Percentiles rank a stretch among this genome's conserved stretches.
Evolutionary conservation across 2,888 invertebrate species (phyloP).

Genomic region (Limnephilus lunatus): DNA sequence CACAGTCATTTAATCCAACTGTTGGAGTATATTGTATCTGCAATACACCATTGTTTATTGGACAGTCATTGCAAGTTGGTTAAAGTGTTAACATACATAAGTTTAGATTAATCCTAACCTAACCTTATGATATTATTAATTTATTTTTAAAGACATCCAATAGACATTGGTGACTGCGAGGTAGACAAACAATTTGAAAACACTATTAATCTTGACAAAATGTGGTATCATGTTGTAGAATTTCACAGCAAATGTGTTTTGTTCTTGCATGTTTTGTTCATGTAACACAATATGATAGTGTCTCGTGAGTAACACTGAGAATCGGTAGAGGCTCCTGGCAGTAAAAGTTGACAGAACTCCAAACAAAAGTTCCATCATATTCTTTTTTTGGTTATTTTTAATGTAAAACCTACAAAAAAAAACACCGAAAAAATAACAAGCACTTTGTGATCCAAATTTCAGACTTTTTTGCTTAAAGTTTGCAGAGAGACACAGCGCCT

Average conservation of each 20-base stretch:
- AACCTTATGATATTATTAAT: too few relatives aligned
- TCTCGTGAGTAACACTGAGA: background rate
- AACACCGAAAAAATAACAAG: too few relatives aligned
- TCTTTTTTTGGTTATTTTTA: too few relatives aligned
- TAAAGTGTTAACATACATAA: background rate
- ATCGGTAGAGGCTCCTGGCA: background rate
- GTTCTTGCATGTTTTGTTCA: too few relatives aligned
- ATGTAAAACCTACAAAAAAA: too few relatives aligned
- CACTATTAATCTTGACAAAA: background rate
- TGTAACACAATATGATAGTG: background rate
- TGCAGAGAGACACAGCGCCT: too few relatives aligned
- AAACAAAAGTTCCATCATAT: too few relatives aligned
- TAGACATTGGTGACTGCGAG: conserved; percentile 13
- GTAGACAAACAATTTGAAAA: conserved; percentile 19
- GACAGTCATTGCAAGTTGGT: background rate
- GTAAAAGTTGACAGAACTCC: too few relatives aligned
- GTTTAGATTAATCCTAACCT: background rate
- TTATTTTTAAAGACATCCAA: background rate
- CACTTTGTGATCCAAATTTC: too few relatives aligned
- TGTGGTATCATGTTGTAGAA: background rate
- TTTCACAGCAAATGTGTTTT: background rate
- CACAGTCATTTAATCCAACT: conserved; percentile 22
- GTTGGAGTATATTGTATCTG: conserved; percentile 9
- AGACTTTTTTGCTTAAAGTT: too few relatives aligned
- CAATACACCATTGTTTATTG: background rate